Evolutionary conservation across 2,113 vertebrate genomes (phyloP).

Genomic region (Ceratotherium simum): DNA sequence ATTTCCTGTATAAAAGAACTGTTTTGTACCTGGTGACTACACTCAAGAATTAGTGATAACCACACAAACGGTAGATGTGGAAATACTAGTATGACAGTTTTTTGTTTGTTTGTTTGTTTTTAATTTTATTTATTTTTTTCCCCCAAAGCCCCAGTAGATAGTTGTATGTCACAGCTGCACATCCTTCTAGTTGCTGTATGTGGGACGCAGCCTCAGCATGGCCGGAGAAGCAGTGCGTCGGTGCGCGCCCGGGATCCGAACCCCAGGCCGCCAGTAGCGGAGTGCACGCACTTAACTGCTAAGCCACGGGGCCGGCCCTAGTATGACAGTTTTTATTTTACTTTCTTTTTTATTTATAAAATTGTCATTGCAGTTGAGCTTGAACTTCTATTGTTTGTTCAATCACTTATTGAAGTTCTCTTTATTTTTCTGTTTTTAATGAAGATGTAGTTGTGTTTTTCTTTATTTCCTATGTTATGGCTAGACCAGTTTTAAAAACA

Average conservation of each 20-base stretch:
- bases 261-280: too few species aligned
- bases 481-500: not conserved
- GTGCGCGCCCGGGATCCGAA: too few species aligned
- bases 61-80: not conserved
- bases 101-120: too few species aligned
- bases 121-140: too few species aligned
- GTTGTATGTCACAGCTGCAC: too few species aligned
- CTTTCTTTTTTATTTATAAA: not conserved
- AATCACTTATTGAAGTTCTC: not conserved
- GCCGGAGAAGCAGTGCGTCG: too few species aligned
- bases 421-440: not conserved
- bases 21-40: not conserved
- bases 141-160: too few species aligned
- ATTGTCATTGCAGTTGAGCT: not conserved
- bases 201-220: too few species aligned
- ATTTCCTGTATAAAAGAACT: not conserved
- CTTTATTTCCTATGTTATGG: not conserved
- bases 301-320: too few species aligned
- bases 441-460: not conserved
- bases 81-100: not conserved
- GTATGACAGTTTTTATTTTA: not conserved
- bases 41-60: not conserved
- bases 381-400: not conserved
- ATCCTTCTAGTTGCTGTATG: too few species aligned
- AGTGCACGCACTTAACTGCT: too few species aligned